phyloP scores from a whole-genome alignment of 2,113 vertebrate species.

The Alligator mississippiensis region DNA sequence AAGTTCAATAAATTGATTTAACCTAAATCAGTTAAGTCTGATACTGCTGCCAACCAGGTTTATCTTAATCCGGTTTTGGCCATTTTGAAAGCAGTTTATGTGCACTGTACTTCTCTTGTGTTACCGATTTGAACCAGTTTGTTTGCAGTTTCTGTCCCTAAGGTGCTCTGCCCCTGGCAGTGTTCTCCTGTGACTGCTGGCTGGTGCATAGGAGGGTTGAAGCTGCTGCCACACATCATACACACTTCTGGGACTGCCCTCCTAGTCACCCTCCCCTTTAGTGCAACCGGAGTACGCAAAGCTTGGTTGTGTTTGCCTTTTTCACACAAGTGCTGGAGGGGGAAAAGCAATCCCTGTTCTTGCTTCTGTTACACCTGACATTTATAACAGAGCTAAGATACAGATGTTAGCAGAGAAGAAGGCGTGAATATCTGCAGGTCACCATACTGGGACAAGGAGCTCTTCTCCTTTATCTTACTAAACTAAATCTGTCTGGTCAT shows the following conservation, averaged over 20 bases:
- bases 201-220: neutral
- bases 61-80: no score
- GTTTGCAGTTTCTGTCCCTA: no score
- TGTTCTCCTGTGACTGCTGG: neutral
- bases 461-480: no score
- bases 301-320: neutral
- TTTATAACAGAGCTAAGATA: accelerated
- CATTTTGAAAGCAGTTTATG: no score
- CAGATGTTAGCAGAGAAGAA: neutral
- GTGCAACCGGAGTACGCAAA: neutral
- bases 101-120: no score
- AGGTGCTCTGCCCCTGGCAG: neutral
- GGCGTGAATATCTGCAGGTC: neutral
- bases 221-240: neutral
- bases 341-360: neutral
- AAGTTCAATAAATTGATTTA: no score
- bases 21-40: no score
- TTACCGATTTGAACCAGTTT: no score
- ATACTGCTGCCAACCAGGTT: no score
- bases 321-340: neutral
- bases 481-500: neutral
- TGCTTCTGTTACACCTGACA: neutral
- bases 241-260: neutral
- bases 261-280: neutral
- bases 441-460: accelerated